Conservation (phyloP, 1,140 invertebrate genomes). For the Melanaphis sacchari region DNA sequence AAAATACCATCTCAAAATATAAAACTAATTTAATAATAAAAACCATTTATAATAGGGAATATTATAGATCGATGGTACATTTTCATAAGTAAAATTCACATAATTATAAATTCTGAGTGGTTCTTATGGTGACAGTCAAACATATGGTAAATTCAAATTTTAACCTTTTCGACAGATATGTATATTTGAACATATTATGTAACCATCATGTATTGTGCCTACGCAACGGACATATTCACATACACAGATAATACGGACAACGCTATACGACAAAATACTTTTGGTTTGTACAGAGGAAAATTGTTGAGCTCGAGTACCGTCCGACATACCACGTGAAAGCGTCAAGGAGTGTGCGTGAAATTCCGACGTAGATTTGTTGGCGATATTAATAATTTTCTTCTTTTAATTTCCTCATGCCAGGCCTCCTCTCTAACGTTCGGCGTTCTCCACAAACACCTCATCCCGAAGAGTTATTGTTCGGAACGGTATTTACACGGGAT, state of each 20-base stretch:
- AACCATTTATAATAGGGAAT: neutral
- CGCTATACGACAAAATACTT: neutral
- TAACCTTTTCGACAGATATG: neutral
- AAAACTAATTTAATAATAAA: neutral
- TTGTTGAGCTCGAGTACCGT: neutral
- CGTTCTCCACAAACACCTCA: neutral
- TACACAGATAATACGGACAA: neutral
- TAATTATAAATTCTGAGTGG: neutral
- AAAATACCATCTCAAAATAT: neutral
- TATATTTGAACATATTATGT: neutral
- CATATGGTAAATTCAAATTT: neutral
- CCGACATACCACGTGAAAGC: neutral
- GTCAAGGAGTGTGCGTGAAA: neutral
- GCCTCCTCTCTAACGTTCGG: neutral
- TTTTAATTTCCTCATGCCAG: slow-evolving; percentile 40
- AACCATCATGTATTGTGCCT: neutral
- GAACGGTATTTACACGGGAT: slow-evolving; percentile 8
- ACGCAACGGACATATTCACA: neutral
- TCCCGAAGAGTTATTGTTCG: neutral
- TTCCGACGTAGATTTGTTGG: slow-evolving; percentile 51
- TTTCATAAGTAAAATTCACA: too few species aligned
- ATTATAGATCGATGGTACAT: too few species aligned
- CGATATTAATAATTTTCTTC: slow-evolving; percentile 51
- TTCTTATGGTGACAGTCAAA: neutral
- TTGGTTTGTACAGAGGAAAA: neutral